phyloP scores from a whole-genome alignment of 2,113 vertebrate species.

The Caranx ignobilis region DNA sequence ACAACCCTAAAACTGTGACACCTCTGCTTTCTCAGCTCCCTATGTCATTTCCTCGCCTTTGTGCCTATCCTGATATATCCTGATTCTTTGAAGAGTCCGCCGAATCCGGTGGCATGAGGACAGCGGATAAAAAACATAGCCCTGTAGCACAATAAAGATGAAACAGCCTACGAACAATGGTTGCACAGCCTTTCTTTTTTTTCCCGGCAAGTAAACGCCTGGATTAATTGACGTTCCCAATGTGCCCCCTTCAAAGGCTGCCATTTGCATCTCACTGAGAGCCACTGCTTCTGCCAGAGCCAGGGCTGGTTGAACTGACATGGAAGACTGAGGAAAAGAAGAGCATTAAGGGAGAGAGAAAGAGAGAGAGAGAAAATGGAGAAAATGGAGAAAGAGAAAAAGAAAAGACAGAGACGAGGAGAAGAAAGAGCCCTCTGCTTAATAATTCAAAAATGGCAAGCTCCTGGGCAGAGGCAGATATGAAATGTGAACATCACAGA shows the following conservation, averaged over 20 bases:
- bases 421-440: conserved; percentile 74
- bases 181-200: conserved; percentile 30
- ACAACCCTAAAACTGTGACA: conserved; percentile 48
- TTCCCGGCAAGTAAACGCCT: conserved; percentile 55
- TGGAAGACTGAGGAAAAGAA: conserved; percentile 45
- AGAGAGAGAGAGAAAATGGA: background rate
- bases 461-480: conserved; percentile 79
- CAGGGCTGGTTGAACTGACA: conserved; percentile 67
- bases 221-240: conserved; percentile 77
- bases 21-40: conserved; percentile 42
- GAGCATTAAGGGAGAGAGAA: conserved; percentile 8
- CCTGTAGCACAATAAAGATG: conserved; percentile 65
- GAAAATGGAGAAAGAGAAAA: conserved; percentile 34
- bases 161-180: conserved; percentile 69
- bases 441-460: conserved; percentile 81
- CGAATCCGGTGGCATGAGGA: conserved; percentile 53
- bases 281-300: conserved; percentile 64
- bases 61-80: conserved; percentile 49
- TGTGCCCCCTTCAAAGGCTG: conserved; percentile 74
- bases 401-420: conserved; percentile 53
- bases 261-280: conserved; percentile 76
- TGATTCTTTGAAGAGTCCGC: conserved; percentile 64
- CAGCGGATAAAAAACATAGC: conserved; percentile 65
- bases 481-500: conserved; percentile 81
- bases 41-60: conserved; percentile 62